Conservation (phyloP, 23 tunicate genomes). For the Halocynthia roretzi region DNA sequence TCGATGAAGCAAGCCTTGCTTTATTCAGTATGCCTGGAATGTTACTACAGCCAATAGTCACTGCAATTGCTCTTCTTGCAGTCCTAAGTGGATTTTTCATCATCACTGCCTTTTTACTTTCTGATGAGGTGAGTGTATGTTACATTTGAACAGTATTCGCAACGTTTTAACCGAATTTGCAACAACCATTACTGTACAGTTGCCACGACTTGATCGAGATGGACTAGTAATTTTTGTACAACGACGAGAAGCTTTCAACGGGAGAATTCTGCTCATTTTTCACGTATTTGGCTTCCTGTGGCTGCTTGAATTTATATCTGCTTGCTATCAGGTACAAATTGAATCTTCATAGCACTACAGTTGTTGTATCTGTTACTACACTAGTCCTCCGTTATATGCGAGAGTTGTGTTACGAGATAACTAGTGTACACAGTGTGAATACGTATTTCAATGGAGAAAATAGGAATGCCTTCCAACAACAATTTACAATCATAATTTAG, state of each 20-base stretch:
- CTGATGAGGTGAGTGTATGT: conserved; percentile 3
- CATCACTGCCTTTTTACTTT: conserved; percentile 20
- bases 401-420: too few species aligned
- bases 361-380: too few species aligned
- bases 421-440: too few species aligned
- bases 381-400: too few species aligned
- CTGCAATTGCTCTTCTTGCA: conserved; percentile 23
- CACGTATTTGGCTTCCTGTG: conserved; percentile 64
- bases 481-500: too few species aligned
- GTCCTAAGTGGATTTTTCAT: conserved; percentile 28
- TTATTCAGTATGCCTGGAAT: conserved; percentile 54
- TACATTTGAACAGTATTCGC: neutral
- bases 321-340: conserved; percentile 49
- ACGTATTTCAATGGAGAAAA: too few species aligned
- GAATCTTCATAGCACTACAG: too few species aligned
- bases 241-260: neutral
- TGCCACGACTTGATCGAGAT: conserved; percentile 37
- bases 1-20: conserved; percentile 82
- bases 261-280: conserved; percentile 14
- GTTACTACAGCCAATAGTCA: conserved; percentile 56
- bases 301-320: conserved; percentile 62
- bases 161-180: neutral
- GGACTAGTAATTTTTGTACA: conserved; percentile 38
- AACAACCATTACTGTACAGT: conserved; percentile 15
- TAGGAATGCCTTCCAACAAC: too few species aligned